phyloP scores from a whole-genome alignment of 2,888 invertebrate species.

The Eristalinus sepulchralis region DNA sequence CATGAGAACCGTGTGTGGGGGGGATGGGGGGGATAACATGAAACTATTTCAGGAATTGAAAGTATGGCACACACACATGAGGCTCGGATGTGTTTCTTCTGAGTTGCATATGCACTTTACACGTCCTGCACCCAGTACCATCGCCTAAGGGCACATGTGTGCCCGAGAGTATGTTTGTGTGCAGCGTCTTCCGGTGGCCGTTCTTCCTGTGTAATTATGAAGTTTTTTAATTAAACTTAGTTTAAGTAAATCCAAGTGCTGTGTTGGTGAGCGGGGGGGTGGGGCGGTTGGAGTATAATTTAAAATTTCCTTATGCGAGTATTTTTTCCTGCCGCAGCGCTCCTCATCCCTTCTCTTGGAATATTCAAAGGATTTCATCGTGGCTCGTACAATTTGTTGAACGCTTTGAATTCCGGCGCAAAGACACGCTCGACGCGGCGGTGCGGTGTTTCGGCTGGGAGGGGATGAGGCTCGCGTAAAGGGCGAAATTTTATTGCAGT shows the following conservation, averaged over 20 bases:
- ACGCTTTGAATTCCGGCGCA: slow-evolving; percentile 15
- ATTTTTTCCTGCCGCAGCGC: neutral
- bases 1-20: neutral
- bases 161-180: neutral
- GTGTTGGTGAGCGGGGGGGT: too few relatives aligned
- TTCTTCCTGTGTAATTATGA: slow-evolving; percentile 60
- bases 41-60: slow-evolving; percentile 61
- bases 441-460: neutral
- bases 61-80: slow-evolving; percentile 47
- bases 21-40: neutral
- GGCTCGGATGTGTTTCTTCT: slow-evolving; percentile 17
- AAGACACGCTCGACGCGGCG: neutral
- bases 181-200: slow-evolving; percentile 7
- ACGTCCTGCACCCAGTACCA: neutral
- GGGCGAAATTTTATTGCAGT: slow-evolving; percentile 53
- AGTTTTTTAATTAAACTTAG: slow-evolving; percentile 70
- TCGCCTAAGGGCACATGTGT: neutral
- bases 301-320: slow-evolving; percentile 42
- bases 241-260: slow-evolving; percentile 58
- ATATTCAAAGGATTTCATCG: slow-evolving; percentile 64
- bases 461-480: neutral
- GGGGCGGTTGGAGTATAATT: slow-evolving; percentile 37
- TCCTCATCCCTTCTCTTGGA: slow-evolving; percentile 22
- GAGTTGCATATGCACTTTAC: neutral
- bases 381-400: slow-evolving; percentile 64